Evolutionary conservation across 2,888 invertebrate species (phyloP).

Genomic region (Epinotia bilunana): DNA sequence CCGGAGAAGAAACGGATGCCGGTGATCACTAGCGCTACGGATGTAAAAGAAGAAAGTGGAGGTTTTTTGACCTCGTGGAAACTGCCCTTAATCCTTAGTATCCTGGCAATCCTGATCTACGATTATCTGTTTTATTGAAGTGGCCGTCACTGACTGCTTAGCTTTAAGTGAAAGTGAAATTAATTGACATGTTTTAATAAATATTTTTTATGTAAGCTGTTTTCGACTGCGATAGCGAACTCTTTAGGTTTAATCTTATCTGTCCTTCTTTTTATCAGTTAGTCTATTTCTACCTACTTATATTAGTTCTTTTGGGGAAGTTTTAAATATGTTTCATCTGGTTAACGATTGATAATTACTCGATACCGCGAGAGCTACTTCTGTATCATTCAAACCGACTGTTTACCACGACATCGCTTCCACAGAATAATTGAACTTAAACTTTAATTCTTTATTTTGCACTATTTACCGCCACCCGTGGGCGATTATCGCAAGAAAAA

Average conservation of each 20-base stretch:
- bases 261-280: not conserved
- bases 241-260: constrained; percentile 32
- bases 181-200: constrained; percentile 31
- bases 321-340: not conserved
- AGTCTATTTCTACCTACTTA: not conserved
- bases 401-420: not conserved
- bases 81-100: constrained; percentile 85
- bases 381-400: not conserved
- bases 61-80: constrained; percentile 84
- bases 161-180: constrained; percentile 25
- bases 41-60: constrained; percentile 10
- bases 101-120: constrained; percentile 86
- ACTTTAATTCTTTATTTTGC: not conserved
- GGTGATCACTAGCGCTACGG: constrained; percentile 39
- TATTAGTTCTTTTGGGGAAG: not conserved
- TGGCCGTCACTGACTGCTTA: too few relatives aligned
- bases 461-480: not conserved
- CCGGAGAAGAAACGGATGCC: constrained; percentile 47
- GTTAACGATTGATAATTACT: not conserved
- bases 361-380: too few relatives aligned
- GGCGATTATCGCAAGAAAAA: too few relatives aligned
- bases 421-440: not conserved
- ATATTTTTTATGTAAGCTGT: constrained; percentile 2
- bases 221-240: not conserved
- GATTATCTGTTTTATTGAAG: constrained; percentile 72